These are phyloP conservation scores for Neocloeon triangulifer DNA, from an alignment of 1,140 invertebrate species.

Conservation along the genomic window DNA sequence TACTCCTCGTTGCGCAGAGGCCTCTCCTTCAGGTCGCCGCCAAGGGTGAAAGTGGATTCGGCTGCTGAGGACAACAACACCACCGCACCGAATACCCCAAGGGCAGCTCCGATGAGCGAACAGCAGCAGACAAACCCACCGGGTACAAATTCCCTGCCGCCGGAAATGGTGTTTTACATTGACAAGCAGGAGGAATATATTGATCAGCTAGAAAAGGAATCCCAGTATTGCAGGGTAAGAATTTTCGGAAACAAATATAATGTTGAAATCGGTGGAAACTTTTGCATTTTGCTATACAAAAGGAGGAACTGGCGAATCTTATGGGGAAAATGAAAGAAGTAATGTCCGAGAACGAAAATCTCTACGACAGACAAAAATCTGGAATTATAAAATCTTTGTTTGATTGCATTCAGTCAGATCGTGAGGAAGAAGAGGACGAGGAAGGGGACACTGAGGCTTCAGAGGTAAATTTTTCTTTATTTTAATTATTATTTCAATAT, in stretches of 20 bases:
- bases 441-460: too few relatives aligned
- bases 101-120: not conserved
- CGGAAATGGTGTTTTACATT: constrained; percentile 43
- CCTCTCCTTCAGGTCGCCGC: too few relatives aligned
- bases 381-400: constrained; percentile 29
- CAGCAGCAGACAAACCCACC: constrained; percentile 1
- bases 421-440: constrained; percentile 17
- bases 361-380: constrained; percentile 45
- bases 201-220: constrained; percentile 56
- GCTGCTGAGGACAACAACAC: too few relatives aligned
- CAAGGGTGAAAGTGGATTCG: too few relatives aligned
- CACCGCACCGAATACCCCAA: too few relatives aligned
- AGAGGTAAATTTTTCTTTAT: too few relatives aligned
- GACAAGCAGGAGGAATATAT: constrained; percentile 67
- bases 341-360: constrained; percentile 53
- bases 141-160: constrained; percentile 12
- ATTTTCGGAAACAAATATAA: not conserved
- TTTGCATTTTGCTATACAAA: constrained; percentile 6
- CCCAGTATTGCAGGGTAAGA: constrained; percentile 43
- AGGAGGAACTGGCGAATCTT: constrained; percentile 44
- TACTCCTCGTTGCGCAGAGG: too few relatives aligned
- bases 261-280: not conserved
- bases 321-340: constrained; percentile 56
- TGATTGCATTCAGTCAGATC: constrained; percentile 22
- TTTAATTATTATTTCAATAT: too few relatives aligned